Evolutionary conservation across 2,888 invertebrate species (phyloP).

Genomic region (Thera britannica): DNA sequence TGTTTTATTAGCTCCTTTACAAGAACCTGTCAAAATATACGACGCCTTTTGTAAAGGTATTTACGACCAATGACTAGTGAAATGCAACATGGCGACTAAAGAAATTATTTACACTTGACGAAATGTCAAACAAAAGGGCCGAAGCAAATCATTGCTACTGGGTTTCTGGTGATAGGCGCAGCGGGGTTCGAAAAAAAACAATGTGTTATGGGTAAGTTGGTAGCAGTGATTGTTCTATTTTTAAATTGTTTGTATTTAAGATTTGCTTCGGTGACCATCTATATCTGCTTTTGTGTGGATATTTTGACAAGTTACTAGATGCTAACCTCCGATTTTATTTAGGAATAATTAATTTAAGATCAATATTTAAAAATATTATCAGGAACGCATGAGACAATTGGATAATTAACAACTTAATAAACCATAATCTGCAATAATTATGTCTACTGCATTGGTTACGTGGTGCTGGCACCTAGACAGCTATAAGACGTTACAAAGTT

Average conservation of each 20-base stretch:
- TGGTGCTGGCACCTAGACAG: no score
- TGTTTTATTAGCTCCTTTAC: not conserved
- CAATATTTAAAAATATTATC: no score
- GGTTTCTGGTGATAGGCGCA: conserved; percentile 27
- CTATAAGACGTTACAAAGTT: no score
- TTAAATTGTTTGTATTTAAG: conserved; percentile 1
- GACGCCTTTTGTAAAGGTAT: conserved; percentile 16
- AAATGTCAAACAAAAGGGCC: conserved; percentile 12
- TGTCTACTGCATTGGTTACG: no score
- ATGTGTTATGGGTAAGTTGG: conserved; percentile 27
- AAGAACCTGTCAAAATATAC: conserved; percentile 17
- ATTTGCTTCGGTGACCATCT: not conserved
- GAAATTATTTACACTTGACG: conserved; percentile 25
- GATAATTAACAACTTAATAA: no score
- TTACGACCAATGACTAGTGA: conserved; percentile 21
- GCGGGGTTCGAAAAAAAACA: conserved; percentile 24
- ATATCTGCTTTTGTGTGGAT: not conserved
- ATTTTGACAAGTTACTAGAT: no score
- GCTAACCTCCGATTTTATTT: no score
- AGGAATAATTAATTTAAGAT: no score
- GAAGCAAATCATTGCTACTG: conserved; percentile 39
- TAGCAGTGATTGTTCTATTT: conserved; percentile 25
- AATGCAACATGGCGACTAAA: conserved; percentile 19
- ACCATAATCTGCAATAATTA: no score
- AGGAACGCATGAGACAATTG: no score